Base-by-base conservation (phyloP, 2,888 invertebrate genomes). In the Automeris io region DNA sequence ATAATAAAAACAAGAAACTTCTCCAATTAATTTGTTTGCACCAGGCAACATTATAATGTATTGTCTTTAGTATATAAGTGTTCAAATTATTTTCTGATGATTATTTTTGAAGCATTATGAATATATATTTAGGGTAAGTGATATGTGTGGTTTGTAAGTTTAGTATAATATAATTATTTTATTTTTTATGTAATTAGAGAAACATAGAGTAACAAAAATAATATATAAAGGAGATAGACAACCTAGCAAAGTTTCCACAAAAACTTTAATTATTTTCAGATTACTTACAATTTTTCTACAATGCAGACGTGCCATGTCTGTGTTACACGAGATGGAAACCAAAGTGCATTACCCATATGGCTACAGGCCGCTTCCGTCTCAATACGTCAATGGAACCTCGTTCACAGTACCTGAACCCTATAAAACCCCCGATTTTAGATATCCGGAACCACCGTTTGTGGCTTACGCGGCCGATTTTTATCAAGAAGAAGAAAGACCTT, bases 401-500 rank as follows among this genome's bases (percentile, higher is more conserved):
- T 22, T 33, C 18, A 16, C 24, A 9, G 36, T 40, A 0, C 25
- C 33, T 8, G 0, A 0, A 0, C 3, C 31, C 2, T 1, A 24
- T 1, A 16, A 36, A 16, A 21, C 36, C 6, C 40, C 40, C 16
- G 40, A 40, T 25, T 40, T 21, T 13, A 24, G 40, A 25, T 26
- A 22, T 11, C 23, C 22, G 1, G 40, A 40, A 16, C 33, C 11
- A 9, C 40, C 40, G 1, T 40, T 40, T 18, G 8, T 18, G 1
- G 33, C 40, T 0, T 13, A 32, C 4, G 5, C 2, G 6, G 7
- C 35, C n/a, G n/a, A 22, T 6, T 40, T 33, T 25, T 38, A 40
- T 13, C 8, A 11, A 3, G 43, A 43, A 33, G 35, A 38, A 26
- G 35, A 43, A 5, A 35, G 43, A 9, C 43, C 43, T 2, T 43